phyloP scores from a whole-genome alignment of 2,113 vertebrate species.

The Brachypteracias leptosomus region DNA sequence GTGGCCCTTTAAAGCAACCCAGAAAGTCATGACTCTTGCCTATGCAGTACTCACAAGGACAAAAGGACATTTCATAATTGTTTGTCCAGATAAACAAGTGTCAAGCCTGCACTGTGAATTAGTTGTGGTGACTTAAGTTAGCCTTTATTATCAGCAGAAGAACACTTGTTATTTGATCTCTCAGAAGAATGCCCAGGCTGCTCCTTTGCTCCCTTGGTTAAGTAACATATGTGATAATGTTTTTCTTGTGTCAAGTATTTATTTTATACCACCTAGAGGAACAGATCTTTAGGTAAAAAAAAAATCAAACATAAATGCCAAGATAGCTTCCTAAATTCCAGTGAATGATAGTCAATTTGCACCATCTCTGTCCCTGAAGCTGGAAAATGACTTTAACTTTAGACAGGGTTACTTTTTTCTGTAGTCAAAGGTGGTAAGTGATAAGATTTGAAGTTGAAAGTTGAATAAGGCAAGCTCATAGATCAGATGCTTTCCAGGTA shows the following conservation, averaged over 20 bases:
- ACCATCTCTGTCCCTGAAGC: background rate
- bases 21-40: slow-evolving; percentile 11
- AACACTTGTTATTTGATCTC: background rate
- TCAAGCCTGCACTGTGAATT: slow-evolving; percentile 32
- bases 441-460: background rate
- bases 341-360: background rate
- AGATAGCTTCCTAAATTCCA: background rate
- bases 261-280: background rate
- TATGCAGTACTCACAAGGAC: background rate
- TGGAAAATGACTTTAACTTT: background rate
- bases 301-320: too few species aligned
- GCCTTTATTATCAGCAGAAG: slow-evolving; percentile 22
- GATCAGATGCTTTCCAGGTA: background rate
- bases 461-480: background rate
- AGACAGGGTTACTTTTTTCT: background rate
- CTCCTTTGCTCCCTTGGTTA: background rate
- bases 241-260: background rate
- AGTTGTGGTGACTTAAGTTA: slow-evolving; percentile 22
- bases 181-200: background rate
- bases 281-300: background rate
- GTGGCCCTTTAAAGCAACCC: slow-evolving; percentile 45
- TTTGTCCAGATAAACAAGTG: slow-evolving; percentile 63
- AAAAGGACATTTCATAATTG: slow-evolving; percentile 62
- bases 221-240: background rate
- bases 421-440: background rate